Base-by-base conservation (phyloP, 2,888 invertebrate species). In the Drosophila parthenogenetica region DNA sequence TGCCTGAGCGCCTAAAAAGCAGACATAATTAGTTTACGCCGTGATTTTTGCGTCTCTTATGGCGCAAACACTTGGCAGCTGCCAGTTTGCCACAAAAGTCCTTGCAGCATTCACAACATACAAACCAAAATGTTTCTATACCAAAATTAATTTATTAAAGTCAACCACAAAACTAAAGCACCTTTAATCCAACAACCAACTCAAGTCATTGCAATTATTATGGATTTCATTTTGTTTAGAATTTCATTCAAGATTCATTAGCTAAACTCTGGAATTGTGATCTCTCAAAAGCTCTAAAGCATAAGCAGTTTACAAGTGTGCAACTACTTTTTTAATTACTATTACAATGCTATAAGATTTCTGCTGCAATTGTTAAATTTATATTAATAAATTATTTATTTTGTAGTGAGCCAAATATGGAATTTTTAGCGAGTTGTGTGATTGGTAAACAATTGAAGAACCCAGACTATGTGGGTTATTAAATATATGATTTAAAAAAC, bases 1-100 rank as follows among this genome's bases (percentile, higher is more conserved):
- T 79, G 73, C 79, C 64, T 85, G 70, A 63, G 77, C 82, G 71
- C 69, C 82, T 79, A 77, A 79, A 82, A 87, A 73, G 87, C 76
- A 69, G 69, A 71, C 67, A 71, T 82, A 81, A 82, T 82, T 84
- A 79, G 87, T 70, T 82, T 84, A 81, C 53, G 69, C 65, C 53
- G 65, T 76, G 87, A 84, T 82, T 82, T 87, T 70, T 63, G 64
- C 75, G 69, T 64, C 71, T 65, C 78, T 61, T 48, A 53, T 58
- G 72, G 53, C 62, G 46, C 68, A 64, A 64, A 68, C 81, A 63
- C 74, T 77, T 68, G 63, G 54, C 43, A 50, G 43, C 59, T 37
- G 43, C 53, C n/a, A n/a, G n/a, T n/a, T 48, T 48, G 65, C 57
- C 51, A 55, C 57, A 64, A 58, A 42, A 32, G 42, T 68, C 58